Evolutionary conservation across 2,888 invertebrate species (phyloP).

Genomic region (Microctonus aethiopoides): DNA sequence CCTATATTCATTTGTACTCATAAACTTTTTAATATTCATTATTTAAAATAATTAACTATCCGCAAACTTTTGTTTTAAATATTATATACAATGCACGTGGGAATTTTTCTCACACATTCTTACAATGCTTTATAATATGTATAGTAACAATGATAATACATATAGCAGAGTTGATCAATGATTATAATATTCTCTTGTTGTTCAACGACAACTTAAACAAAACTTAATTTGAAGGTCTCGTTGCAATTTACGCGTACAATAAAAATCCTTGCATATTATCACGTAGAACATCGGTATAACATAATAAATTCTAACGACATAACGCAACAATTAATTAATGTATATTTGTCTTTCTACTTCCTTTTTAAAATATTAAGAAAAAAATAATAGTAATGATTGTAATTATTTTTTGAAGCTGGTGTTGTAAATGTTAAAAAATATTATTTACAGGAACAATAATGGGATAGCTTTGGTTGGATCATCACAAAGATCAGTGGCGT

Average conservation of each 20-base stretch:
- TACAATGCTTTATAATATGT: not conserved
- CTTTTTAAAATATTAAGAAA: too few relatives aligned
- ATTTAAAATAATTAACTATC: not conserved
- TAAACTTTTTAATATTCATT: not conserved
- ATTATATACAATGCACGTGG: not conserved
- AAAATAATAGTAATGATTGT: too few relatives aligned
- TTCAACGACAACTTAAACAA: not conserved
- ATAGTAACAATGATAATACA: not conserved
- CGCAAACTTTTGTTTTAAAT: not conserved
- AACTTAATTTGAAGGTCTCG: conserved; percentile 4
- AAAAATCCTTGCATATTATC: conserved; percentile 43
- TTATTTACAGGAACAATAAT: conserved; percentile 23
- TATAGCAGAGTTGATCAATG: not conserved
- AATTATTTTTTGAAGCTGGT: too few relatives aligned
- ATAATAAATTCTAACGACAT: too few relatives aligned
- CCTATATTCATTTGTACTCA: not conserved
- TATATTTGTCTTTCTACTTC: not conserved
- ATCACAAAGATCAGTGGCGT: conserved; percentile 37
- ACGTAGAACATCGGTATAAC: too few relatives aligned
- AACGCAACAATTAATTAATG: not conserved
- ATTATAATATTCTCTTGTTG: not conserved
- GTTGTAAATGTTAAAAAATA: too few relatives aligned
- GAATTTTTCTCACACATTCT: not conserved
- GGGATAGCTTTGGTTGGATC: conserved; percentile 19
- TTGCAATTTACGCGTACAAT: not conserved